phyloP scores from a whole-genome alignment of 2,888 invertebrate genomes.

The Elmis aenea region DNA sequence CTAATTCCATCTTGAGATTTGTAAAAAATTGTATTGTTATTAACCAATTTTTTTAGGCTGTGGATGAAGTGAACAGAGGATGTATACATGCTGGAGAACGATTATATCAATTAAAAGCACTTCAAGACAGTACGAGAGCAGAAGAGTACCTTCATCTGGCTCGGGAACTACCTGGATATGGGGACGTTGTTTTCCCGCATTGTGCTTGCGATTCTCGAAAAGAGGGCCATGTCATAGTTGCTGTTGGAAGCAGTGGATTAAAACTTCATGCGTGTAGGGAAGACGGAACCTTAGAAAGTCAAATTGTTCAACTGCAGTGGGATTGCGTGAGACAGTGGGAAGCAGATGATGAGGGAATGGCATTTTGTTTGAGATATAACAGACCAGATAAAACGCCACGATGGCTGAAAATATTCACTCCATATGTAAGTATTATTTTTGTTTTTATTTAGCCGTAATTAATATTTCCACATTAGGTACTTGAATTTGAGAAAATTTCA shows the following conservation, averaged over 20 bases:
- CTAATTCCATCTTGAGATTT: no score
- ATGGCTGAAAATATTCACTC: slow-evolving; percentile 83
- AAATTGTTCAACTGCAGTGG: slow-evolving; percentile 79
- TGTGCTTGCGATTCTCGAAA: slow-evolving; percentile 87
- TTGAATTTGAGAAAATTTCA: no score
- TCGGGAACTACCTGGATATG: slow-evolving; percentile 85
- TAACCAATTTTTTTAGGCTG: slow-evolving; percentile 61
- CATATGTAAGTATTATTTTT: slow-evolving; percentile 68
- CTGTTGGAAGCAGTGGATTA: slow-evolving; percentile 56
- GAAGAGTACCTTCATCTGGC: slow-evolving; percentile 82
- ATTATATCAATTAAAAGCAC: slow-evolving; percentile 91
- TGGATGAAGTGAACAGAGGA: slow-evolving; percentile 93
- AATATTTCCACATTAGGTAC: no score
- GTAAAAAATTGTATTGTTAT: no score
- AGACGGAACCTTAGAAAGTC: slow-evolving; percentile 69
- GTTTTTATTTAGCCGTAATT: no score
- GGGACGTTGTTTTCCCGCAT: slow-evolving; percentile 91
- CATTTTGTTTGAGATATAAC: slow-evolving; percentile 83
- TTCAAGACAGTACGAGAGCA: slow-evolving; percentile 85
- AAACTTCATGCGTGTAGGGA: slow-evolving; percentile 81
- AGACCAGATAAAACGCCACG: slow-evolving; percentile 74
- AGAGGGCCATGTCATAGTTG: slow-evolving; percentile 69
- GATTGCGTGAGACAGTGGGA: slow-evolving; percentile 78
- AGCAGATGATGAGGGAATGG: slow-evolving; percentile 88
- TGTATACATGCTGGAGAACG: slow-evolving; percentile 86